Evolutionary conservation across 2,888 invertebrate genomes (phyloP).

Genomic region (Tigriopus californicus): DNA sequence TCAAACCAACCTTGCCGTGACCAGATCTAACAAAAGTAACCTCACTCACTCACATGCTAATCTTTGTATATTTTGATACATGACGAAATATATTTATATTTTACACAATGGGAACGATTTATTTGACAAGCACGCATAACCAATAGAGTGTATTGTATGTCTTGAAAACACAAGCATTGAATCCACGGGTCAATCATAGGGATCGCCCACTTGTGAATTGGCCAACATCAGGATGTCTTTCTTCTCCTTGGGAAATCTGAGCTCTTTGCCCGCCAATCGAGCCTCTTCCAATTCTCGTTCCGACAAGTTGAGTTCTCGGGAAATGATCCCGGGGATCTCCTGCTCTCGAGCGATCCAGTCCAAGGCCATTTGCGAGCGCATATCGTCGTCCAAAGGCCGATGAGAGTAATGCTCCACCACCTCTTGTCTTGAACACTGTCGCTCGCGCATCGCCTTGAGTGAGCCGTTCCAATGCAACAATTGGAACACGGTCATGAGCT

Average conservation of each 20-base stretch:
- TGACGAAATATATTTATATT: too few relatives aligned
- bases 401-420: constrained; percentile 79
- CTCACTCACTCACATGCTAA: too few relatives aligned
- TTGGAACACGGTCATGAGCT: constrained; percentile 90
- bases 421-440: constrained; percentile 82
- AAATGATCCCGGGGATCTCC: constrained; percentile 47
- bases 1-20: too few relatives aligned
- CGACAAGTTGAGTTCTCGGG: constrained; percentile 59
- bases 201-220: constrained; percentile 47
- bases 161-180: too few relatives aligned
- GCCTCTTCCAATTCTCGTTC: constrained; percentile 71
- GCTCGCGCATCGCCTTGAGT: constrained; percentile 75
- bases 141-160: too few relatives aligned
- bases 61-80: too few relatives aligned
- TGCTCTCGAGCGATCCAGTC: constrained; percentile 61
- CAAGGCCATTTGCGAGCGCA: constrained; percentile 86
- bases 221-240: constrained; percentile 80
- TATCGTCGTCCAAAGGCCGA: constrained; percentile 76
- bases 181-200: background rate
- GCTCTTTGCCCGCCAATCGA: constrained; percentile 66
- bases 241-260: constrained; percentile 86
- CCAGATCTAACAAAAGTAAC: too few relatives aligned
- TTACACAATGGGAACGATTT: too few relatives aligned
- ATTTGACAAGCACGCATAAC: too few relatives aligned
- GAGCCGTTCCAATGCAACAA: constrained; percentile 93